Evolutionary conservation across 2,113 vertebrate genomes (phyloP).

Genomic region (Strigops habroptila): DNA sequence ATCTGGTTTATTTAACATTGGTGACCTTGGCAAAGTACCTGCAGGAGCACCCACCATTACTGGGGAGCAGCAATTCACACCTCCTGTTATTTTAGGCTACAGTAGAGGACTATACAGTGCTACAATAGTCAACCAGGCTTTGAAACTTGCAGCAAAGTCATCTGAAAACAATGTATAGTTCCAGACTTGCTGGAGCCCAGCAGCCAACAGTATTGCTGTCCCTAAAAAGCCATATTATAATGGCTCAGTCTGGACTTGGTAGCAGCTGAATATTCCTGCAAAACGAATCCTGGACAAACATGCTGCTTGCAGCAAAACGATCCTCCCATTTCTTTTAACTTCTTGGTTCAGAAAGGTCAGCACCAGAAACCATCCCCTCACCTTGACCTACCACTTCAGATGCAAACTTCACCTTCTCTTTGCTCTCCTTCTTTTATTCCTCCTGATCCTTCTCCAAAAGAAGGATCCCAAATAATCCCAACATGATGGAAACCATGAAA

Average conservation of each 20-base stretch:
- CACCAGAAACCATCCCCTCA: neutral
- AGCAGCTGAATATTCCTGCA: neutral
- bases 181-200: neutral
- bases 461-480: neutral
- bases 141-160: slow-evolving; percentile 5
- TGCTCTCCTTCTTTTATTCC: neutral
- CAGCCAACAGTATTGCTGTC: neutral
- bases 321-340: neutral
- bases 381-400: neutral
- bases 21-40: slow-evolving; percentile 53
- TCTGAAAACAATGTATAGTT: neutral
- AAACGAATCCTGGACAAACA: neutral
- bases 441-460: neutral
- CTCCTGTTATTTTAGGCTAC: slow-evolving; percentile 10
- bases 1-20: slow-evolving; percentile 46
- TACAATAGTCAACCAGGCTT: neutral
- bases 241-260: neutral
- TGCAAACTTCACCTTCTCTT: neutral
- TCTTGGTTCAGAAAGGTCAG: neutral
- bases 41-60: neutral
- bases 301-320: neutral
- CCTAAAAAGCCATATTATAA: neutral
- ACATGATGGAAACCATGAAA: neutral
- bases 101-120: rapidly evolving
- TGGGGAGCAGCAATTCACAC: neutral